Percentiles rank a stretch among this genome's conserved stretches.
phyloP scores from a whole-genome alignment of 2,888 invertebrate genomes.

The Acanthoscelides obtectus region DNA sequence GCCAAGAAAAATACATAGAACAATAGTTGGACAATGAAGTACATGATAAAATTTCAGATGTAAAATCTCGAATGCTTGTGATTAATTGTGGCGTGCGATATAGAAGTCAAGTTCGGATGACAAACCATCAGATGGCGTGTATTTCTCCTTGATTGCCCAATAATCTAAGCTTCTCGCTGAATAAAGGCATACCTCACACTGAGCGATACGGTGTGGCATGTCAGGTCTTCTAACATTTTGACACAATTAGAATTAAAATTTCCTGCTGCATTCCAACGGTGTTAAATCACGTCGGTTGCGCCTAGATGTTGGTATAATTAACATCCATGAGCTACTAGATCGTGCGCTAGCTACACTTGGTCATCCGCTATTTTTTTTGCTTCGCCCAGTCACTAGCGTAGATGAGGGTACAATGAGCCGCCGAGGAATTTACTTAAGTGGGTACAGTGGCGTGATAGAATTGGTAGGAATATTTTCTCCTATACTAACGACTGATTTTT shows the following conservation, averaged over 20 bases:
- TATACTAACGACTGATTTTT: too few species aligned
- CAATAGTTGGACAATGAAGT: too few species aligned
- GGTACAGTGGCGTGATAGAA: neutral
- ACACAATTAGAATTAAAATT: neutral
- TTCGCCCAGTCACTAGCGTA: neutral
- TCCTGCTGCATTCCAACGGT: slow-evolving; percentile 5
- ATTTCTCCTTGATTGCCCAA: too few species aligned
- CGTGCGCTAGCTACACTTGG: slow-evolving; percentile 10
- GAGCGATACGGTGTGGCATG: neutral
- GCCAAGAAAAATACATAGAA: too few species aligned
- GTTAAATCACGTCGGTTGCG: slow-evolving; percentile 13
- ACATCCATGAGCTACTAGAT: slow-evolving; percentile 10
- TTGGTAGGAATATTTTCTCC: too few species aligned
- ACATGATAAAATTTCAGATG: too few species aligned
- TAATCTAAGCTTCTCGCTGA: neutral
- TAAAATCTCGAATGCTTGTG: too few species aligned
- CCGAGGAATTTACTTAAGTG: neutral
- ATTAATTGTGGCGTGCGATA: too few species aligned
- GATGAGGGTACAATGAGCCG: neutral
- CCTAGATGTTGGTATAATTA: slow-evolving; percentile 10
- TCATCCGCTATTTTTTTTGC: slow-evolving; percentile 2
- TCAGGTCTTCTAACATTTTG: neutral
- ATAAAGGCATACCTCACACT: neutral
- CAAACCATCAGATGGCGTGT: too few species aligned
- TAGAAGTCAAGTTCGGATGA: too few species aligned